Base-by-base conservation (phyloP, 2,797 vertebrate species). In the Babyrousa celebensis region DNA sequence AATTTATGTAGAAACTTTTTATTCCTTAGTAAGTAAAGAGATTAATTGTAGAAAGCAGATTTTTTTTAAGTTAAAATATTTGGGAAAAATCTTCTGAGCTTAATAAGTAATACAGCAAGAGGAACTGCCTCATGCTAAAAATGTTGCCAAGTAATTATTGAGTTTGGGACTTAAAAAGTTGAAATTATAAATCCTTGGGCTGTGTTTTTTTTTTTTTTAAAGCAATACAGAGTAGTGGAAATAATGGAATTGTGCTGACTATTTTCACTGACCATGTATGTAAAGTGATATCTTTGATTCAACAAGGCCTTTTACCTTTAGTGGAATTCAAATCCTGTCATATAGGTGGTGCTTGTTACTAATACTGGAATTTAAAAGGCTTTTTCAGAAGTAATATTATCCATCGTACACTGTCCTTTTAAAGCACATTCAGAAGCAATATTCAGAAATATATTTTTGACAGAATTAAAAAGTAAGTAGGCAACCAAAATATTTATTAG, bases 21-120 rank as follows among this genome's bases (percentile, higher is more conserved):
- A 65, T 82, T 82, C 3, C 16, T 89, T 89, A 70, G 36, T 91
- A 94, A 83, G 32, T 80, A 77, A 92, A 89, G 87, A 48, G 29
- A 18, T 90, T 63, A 79, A 63, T 68, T 86, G 14, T 80, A 52
- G 12, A 85, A 93, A 95, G 12, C 15, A 65, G 75, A 10, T 7
- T 93, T 78, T 71, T 92, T 91, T 85, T 18, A 95, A 79, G 11
- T 63, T 78, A 80, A 84, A 60, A 74, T 94, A 25, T 58, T 82
- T 87, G 56, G 85, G 90, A 84, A 78, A 79, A 5, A 25, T 21
- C 8, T 58, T 43, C 95, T 83, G 32, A 86, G 67, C 52, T 71
- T 90, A 63, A 72, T 92, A 77, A 85, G 25, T 79, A 23, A 63
- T 79, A 80, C 52, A 65, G 65, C 3, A 68, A 52, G 52, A 85